Percentiles rank a stretch among this genome's conserved stretches.
Conservation (phyloP, 1,140 invertebrate species). For the Polypedilum pembai region DNA sequence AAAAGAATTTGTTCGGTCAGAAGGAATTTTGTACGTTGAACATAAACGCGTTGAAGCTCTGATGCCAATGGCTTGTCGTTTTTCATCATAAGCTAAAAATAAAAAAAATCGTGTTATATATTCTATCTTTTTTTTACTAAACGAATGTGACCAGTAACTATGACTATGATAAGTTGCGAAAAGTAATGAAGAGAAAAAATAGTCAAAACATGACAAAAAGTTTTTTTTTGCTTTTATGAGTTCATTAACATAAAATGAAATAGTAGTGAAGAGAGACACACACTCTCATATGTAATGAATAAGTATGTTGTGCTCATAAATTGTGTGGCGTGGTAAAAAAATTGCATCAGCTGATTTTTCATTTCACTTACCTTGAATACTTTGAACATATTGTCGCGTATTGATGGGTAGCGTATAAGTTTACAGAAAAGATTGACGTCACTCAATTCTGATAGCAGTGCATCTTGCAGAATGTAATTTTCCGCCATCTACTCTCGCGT, state of each 20-base stretch:
- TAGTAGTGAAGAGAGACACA: neutral
- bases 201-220: neutral
- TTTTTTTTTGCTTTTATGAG: neutral
- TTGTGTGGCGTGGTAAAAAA: too few relatives aligned
- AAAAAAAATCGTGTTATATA: neutral
- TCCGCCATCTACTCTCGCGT: neutral
- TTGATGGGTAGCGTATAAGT: neutral
- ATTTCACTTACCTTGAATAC: constrained; percentile 20
- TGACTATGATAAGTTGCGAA: neutral
- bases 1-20: neutral
- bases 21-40: constrained; percentile 12
- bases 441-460: neutral
- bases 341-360: constrained; percentile 19
- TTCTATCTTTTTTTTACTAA: neutral
- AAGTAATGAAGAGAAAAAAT: neutral
- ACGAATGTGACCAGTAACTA: neutral
- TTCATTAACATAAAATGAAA: neutral
- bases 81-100: constrained; percentile 24
- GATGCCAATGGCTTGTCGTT: constrained; percentile 13
- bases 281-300: too few relatives aligned
- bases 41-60: neutral
- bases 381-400: constrained; percentile 6
- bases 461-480: neutral
- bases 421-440: constrained; percentile 14
- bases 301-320: too few relatives aligned